Conservation (phyloP, 1,140 invertebrate genomes). For the Cardiocondyla obscurior region DNA sequence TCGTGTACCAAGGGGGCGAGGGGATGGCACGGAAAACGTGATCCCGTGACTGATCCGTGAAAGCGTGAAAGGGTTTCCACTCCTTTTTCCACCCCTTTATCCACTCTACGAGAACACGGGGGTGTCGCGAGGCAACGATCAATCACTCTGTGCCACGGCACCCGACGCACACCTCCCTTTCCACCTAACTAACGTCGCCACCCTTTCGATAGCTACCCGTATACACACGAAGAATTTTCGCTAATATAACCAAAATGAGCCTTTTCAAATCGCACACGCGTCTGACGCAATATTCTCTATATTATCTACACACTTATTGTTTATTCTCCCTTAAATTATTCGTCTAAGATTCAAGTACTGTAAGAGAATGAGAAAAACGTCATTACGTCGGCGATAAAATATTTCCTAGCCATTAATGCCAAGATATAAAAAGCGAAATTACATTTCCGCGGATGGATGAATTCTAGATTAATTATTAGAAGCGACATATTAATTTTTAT, state of each 20-base stretch:
- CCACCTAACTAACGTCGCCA: constrained; percentile 48
- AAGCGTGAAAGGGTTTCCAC: constrained; percentile 79
- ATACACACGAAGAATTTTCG: constrained; percentile 67
- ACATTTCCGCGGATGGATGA: neutral
- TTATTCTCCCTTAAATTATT: constrained; percentile 30
- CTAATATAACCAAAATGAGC: constrained; percentile 60
- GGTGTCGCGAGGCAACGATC: constrained; percentile 80
- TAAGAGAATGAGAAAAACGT: neutral
- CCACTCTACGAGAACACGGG: constrained; percentile 76
- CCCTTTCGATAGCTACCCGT: neutral
- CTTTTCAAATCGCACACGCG: constrained; percentile 24
- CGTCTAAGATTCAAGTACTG: neutral
- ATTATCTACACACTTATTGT: constrained; percentile 35
- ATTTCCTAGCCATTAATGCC: neutral
- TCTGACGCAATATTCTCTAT: constrained; percentile 44
- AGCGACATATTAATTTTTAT: constrained; percentile 15
- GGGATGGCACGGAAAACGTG: constrained; percentile 71
- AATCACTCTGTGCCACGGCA: constrained; percentile 76
- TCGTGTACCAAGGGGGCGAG: constrained; percentile 65
- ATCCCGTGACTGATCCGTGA: constrained; percentile 79
- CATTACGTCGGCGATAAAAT: neutral
- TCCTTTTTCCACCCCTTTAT: constrained; percentile 77
- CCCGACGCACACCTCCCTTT: constrained; percentile 62
- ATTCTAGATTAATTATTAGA: neutral
- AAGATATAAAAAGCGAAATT: neutral